Base-by-base conservation (phyloP, 2,888 invertebrate species). In the Cosmia trapezina region DNA sequence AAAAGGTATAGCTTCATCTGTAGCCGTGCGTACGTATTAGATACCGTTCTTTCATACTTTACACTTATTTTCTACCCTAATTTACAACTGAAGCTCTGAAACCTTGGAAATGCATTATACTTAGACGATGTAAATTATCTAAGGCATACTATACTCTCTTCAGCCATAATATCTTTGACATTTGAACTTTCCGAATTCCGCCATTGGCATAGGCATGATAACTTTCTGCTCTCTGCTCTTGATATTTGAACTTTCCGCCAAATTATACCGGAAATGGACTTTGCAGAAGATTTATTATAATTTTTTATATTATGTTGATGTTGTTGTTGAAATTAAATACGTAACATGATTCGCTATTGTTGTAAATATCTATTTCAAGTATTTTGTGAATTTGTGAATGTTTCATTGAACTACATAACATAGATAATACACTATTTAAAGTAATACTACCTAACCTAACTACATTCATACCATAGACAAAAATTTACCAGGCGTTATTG, bases 401-500 rank as follows among this genome's bases (percentile, higher is more conserved):
- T 28, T 28, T 28, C 28, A n/a, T n/a, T n/a, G n/a, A n/a, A n/a
- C n/a, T n/a, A n/a, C n/a, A n/a, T n/a, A n/a, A n/a, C n/a, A n/a
- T n/a, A n/a, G n/a, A n/a, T n/a, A n/a, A n/a, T n/a, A n/a, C n/a
- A n/a, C n/a, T n/a, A n/a, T n/a, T n/a, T n/a, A n/a, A n/a, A n/a
- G n/a, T n/a, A n/a, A n/a, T n/a, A n/a, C n/a, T n/a, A n/a, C n/a
- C 62, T 51, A 12, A 47, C 0, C n/a, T 28, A 56, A 51, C 41
- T 56, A 49, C 67, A 49, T 63, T 54, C 22, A 60, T 56, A 70
- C 73, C 84, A 86, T 76, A 84, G 76, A 86, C 70, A 65, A 63
- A 57, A 68, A 71, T 28, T 45, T 51, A 33, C 22, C 45, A 59
- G 51, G 71, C 61, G 45, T 72, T 57, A 33, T 59, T 67, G 56